Base-by-base conservation (phyloP, 2,888 invertebrate genomes). In the Acleris laterana region DNA sequence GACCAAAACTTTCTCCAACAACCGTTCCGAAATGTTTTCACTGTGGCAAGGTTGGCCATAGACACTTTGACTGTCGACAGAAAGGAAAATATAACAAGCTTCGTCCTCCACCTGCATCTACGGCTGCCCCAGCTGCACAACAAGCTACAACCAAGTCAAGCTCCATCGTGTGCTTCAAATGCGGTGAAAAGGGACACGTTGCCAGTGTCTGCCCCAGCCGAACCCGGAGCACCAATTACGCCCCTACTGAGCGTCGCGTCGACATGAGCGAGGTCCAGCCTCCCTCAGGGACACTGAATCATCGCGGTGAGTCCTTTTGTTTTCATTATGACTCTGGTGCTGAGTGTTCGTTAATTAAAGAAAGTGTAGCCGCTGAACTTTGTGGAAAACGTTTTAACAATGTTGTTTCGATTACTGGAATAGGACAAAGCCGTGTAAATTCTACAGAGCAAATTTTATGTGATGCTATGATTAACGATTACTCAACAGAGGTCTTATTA, bases 241-340 rank as follows among this genome's bases (percentile, higher is more conserved):
- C 52, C 22, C 13, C 3, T 17, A 51, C 7, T 7, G 46, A 59
- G 20, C 51, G 44, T 9, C 55, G 55, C 5, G 64, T 64, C 16
- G 57, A 64, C 42, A 7, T 46, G 17, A 60, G 64, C 38, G 19
- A 1, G 17, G 55, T 53, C 1, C 19, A 17, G 3, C n/a, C 22
- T 1, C 44, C 53, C 3, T 1, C 5, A 0, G 53, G 59, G 6
- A 55, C n/a, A n/a, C n/a, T 55, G 9, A 25, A 4, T 17, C 53
- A 56, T 44, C 9, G n/a, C 5, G 73, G 76, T 76, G 63, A 71
- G 74, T n/a, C n/a, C n/a, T n/a, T n/a, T n/a, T n/a, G n/a, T n/a
- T n/a, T n/a, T n/a, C n/a, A n/a, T n/a, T n/a, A n/a, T n/a, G n/a
- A n/a, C n/a, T n/a, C n/a, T n/a, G n/a, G n/a, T n/a, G n/a, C n/a